A percentile compares a stretch with the other conserved stretches of the same genome.
These are phyloP conservation scores for Datnioides undecimradiatus DNA, from an alignment of 2,113 vertebrate species.

Conservation along the genomic window DNA sequence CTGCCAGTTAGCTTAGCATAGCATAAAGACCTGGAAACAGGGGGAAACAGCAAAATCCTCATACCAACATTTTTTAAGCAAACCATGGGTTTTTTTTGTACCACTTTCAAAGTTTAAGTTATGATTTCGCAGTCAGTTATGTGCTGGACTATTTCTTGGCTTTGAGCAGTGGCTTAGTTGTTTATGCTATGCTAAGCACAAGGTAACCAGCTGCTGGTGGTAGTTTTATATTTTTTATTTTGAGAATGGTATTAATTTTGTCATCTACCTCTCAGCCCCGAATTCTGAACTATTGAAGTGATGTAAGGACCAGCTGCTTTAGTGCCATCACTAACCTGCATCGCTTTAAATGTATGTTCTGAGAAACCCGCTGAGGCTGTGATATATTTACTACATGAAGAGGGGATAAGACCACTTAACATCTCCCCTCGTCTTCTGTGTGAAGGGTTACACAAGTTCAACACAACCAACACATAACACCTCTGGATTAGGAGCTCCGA, in stretches of 20 bases:
- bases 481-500: slow-evolving; percentile 34
- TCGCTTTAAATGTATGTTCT: background rate
- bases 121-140: too few species aligned
- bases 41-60: background rate
- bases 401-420: slow-evolving; percentile 56
- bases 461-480: slow-evolving; percentile 43
- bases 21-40: background rate
- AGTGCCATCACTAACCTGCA: background rate
- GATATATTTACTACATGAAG: slow-evolving; percentile 28
- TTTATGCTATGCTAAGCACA: too few species aligned
- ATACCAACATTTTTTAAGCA: too few species aligned
- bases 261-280: too few species aligned
- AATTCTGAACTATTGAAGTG: too few species aligned
- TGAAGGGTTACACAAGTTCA: slow-evolving; percentile 47
- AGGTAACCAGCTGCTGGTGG: too few species aligned
- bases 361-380: slow-evolving; percentile 10
- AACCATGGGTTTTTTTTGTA: too few species aligned
- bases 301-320: background rate
- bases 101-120: too few species aligned
- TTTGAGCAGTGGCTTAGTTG: too few species aligned
- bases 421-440: slow-evolving; percentile 20
- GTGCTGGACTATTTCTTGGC: too few species aligned
- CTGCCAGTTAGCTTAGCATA: background rate
- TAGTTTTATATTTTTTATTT: too few species aligned
- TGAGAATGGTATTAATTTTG: too few species aligned